phyloP scores from a whole-genome alignment of 2,113 vertebrate species.

The Tychaedon coryphoeus region DNA sequence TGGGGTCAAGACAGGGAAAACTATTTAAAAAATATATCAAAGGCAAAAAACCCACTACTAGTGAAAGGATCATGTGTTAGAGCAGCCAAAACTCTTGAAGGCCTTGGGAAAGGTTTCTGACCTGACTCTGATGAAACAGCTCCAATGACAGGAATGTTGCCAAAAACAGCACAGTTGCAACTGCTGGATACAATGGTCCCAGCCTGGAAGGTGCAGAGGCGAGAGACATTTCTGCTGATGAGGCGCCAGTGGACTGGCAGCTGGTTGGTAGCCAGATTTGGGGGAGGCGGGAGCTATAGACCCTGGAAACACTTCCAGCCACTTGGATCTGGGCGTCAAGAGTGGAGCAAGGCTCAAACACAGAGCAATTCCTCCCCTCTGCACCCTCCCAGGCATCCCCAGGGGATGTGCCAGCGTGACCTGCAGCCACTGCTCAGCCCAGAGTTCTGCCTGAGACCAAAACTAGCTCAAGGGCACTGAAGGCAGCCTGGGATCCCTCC shows the following conservation, averaged over 20 bases:
- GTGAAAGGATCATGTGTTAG: not conserved
- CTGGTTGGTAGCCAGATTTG: not conserved
- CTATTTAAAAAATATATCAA: not conserved
- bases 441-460: not conserved
- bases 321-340: not conserved
- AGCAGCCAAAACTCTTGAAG: not conserved
- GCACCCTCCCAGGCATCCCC: not conserved
- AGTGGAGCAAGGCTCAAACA: not conserved
- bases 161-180: fast-evolving
- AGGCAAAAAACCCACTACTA: not conserved
- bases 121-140: not conserved
- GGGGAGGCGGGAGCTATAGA: fast-evolving
- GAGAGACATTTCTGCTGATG: not conserved
- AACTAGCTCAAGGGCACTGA: not conserved
- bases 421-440: not conserved
- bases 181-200: not conserved
- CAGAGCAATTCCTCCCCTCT: fast-evolving
- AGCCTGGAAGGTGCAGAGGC: not conserved
- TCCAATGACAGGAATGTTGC: not conserved
- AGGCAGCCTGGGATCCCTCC: not conserved
- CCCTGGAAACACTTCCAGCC: not conserved
- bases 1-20: not conserved
- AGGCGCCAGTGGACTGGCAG: not conserved
- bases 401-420: not conserved
- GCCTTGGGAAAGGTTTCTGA: not conserved